Evolutionary conservation across 2,888 invertebrate species (phyloP).

Genomic region (Caenorhabditis auriculariae): DNA sequence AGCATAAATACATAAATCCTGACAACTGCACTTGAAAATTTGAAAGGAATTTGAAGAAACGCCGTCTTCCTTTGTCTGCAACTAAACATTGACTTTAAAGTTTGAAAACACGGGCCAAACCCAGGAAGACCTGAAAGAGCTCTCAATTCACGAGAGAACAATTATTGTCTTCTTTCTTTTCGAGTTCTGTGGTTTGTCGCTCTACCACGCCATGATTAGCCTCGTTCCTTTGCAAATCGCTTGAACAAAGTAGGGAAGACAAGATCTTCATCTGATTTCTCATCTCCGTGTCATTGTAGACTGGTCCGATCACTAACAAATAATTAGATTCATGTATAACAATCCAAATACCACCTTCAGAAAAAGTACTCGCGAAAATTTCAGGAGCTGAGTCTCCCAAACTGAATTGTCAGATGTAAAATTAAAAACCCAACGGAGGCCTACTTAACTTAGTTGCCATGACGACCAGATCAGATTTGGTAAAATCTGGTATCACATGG

Average conservation of each 20-base stretch:
- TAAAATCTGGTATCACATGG: conserved; percentile 14
- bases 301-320: conserved; percentile 11
- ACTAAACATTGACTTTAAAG: too few relatives aligned
- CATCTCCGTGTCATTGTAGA: conserved; percentile 15
- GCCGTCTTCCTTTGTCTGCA: too few relatives aligned
- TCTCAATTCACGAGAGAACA: conserved; percentile 18
- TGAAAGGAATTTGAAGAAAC: too few relatives aligned
- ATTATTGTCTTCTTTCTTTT: conserved; percentile 13
- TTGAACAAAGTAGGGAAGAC: conserved; percentile 12
- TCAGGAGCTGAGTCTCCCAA: conserved; percentile 18
- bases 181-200: conserved; percentile 11
- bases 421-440: conserved; percentile 16
- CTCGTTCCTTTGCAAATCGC: conserved; percentile 13
- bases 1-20: too few relatives aligned
- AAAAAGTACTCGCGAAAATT: conserved; percentile 11
- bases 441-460: conserved; percentile 18
- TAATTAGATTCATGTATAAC: conserved; percentile 21
- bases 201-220: conserved; percentile 15
- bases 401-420: conserved; percentile 20
- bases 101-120: too few relatives aligned
- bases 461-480: conserved; percentile 9
- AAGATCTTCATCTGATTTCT: conserved; percentile 14
- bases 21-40: too few relatives aligned
- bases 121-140: too few relatives aligned
- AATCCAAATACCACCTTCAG: conserved; percentile 18